Evolutionary conservation across 2,888 invertebrate species (phyloP).

Genomic region (Callimorpha dominula): DNA sequence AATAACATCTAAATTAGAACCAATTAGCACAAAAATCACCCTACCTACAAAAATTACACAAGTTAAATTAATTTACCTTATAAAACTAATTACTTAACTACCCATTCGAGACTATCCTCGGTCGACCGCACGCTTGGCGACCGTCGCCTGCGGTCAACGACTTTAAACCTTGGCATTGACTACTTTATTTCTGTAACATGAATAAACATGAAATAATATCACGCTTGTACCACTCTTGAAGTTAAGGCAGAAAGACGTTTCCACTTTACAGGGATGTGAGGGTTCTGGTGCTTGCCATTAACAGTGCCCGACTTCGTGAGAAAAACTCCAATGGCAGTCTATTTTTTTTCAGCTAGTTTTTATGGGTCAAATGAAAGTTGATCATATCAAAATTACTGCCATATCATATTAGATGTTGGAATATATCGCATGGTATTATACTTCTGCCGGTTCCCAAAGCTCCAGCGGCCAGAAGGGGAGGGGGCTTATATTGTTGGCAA

Average conservation of each 20-base stretch:
- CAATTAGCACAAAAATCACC: conserved; percentile 15
- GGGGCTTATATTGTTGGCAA: not conserved
- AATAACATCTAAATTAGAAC: conserved; percentile 15
- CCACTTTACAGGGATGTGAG: not conserved
- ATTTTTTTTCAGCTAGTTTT: too few species aligned
- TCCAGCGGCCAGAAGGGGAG: not conserved
- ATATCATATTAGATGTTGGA: too few species aligned
- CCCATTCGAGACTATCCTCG: conserved; percentile 25
- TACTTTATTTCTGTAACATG: conserved; percentile 52
- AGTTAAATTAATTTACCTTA: conserved; percentile 13
- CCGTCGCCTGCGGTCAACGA: conserved; percentile 71
- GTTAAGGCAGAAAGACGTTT: not conserved
- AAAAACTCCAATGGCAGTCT: too few species aligned
- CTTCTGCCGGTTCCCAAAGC: not conserved
- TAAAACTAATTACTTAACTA: conserved; percentile 10
- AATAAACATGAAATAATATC: conserved; percentile 14
- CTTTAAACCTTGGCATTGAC: conserved; percentile 76
- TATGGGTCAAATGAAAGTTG: too few species aligned
- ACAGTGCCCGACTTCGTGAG: too few species aligned
- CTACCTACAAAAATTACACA: conserved; percentile 8
- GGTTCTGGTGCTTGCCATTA: too few species aligned
- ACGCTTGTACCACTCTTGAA: not conserved
- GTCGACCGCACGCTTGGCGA: conserved; percentile 54
- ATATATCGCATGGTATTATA: too few species aligned
- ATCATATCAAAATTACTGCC: too few species aligned